A percentile compares a stretch with the other conserved stretches of the same genome.
Conservation (phyloP, 2,113 vertebrate genomes). For the Dryoscopus gambensis region DNA sequence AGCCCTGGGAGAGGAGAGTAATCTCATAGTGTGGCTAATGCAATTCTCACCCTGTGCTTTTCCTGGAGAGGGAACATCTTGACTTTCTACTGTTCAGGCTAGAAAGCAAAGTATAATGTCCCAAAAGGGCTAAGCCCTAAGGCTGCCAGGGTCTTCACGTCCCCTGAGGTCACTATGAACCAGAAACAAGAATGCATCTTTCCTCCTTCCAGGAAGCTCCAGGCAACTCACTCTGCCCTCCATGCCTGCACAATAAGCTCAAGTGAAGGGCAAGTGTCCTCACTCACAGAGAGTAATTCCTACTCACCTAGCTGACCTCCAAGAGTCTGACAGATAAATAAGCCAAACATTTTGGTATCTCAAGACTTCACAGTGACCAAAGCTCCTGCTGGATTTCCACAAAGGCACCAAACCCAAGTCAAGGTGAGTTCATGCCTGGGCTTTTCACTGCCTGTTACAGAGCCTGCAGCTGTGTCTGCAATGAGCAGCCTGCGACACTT, state of each 20-base stretch:
- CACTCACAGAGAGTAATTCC: background rate
- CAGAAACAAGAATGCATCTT: background rate
- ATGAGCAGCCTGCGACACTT: background rate
- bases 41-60: constrained; percentile 24
- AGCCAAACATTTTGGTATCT: background rate
- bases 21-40: constrained; percentile 16
- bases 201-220: background rate
- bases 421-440: background rate
- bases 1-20: constrained; percentile 11
- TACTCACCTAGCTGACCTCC: background rate
- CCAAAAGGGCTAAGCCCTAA: background rate
- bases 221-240: background rate
- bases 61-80: background rate
- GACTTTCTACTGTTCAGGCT: background rate
- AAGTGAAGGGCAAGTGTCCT: rapidly evolving
- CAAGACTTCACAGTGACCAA: background rate
- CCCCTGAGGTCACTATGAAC: background rate
- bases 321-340: background rate
- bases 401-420: background rate
- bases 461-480: background rate
- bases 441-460: background rate
- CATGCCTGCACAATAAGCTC: background rate
- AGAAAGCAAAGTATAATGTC: background rate
- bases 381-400: background rate
- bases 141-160: background rate